A percentile compares a stretch with the other conserved stretches of the same genome.
Conservation (phyloP, 1,140 invertebrate species). For the Formica selysi region DNA sequence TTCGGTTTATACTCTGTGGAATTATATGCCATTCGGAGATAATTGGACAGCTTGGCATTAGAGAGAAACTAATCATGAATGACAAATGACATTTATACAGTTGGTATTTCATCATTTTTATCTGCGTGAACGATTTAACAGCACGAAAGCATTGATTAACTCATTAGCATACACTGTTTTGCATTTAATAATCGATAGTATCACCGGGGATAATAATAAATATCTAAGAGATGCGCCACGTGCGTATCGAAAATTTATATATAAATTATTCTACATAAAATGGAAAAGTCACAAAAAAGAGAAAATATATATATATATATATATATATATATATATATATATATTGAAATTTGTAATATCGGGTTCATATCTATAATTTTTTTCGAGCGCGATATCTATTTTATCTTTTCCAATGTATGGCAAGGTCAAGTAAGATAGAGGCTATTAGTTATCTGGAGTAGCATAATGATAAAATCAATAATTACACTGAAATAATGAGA, state of each 20-base stretch:
- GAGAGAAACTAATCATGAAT: slow-evolving; percentile 28
- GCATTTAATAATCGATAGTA: slow-evolving; percentile 37
- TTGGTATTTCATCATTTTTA: slow-evolving; percentile 33
- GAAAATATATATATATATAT: neutral
- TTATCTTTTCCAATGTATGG: slow-evolving; percentile 47
- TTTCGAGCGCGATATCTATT: neutral
- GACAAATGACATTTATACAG: neutral
- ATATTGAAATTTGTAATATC: neutral
- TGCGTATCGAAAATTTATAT: neutral
- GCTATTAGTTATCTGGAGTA: slow-evolving; percentile 34
- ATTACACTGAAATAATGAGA: slow-evolving; percentile 28
- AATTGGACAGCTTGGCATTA: slow-evolving; percentile 29
- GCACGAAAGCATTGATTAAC: neutral
- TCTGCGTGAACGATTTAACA: neutral
- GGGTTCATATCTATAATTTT: neutral
- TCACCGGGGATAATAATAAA: slow-evolving; percentile 49
- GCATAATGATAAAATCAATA: slow-evolving; percentile 59
- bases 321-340: neutral
- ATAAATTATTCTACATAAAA: slow-evolving; percentile 1
- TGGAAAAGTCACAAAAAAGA: neutral
- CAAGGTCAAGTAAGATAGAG: slow-evolving; percentile 43
- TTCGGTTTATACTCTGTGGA: slow-evolving; percentile 9
- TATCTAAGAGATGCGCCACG: neutral
- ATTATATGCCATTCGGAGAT: slow-evolving; percentile 7
- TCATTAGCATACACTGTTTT: slow-evolving; percentile 50